phyloP scores from a whole-genome alignment of 2,797 vertebrate genomes.

The Sylvilagus floridanus region DNA sequence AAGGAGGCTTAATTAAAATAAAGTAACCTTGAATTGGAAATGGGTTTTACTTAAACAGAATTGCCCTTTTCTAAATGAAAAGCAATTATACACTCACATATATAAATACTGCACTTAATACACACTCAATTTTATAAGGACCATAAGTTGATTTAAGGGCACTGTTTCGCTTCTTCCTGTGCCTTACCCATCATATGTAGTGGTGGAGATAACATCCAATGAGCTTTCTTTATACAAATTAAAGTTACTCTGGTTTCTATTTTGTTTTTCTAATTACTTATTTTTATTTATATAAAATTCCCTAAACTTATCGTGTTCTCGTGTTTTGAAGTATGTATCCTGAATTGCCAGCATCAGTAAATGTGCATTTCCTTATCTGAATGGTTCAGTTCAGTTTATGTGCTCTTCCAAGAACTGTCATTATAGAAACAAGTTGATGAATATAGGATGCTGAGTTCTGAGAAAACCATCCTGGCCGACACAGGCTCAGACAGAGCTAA shows the following conservation, averaged over 20 bases:
- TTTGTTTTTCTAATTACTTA: background rate
- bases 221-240: background rate
- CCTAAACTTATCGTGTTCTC: too few relatives aligned
- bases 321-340: background rate
- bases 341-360: background rate
- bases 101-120: background rate
- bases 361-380: background rate
- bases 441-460: background rate
- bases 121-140: background rate
- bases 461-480: background rate
- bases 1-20: conserved; percentile 50
- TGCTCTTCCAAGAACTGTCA: background rate
- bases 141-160: background rate
- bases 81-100: background rate
- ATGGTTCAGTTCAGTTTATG: background rate
- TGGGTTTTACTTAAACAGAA: background rate
- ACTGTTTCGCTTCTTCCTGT: background rate
- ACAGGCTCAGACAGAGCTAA: background rate
- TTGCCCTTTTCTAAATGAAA: background rate
- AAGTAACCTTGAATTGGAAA: background rate
- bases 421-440: background rate
- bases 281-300: too few relatives aligned
- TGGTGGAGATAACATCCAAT: background rate
- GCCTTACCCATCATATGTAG: background rate
- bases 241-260: background rate